Evolutionary conservation across 2,888 invertebrate genomes (phyloP).

Genomic region (Ephialtes manifestator): DNA sequence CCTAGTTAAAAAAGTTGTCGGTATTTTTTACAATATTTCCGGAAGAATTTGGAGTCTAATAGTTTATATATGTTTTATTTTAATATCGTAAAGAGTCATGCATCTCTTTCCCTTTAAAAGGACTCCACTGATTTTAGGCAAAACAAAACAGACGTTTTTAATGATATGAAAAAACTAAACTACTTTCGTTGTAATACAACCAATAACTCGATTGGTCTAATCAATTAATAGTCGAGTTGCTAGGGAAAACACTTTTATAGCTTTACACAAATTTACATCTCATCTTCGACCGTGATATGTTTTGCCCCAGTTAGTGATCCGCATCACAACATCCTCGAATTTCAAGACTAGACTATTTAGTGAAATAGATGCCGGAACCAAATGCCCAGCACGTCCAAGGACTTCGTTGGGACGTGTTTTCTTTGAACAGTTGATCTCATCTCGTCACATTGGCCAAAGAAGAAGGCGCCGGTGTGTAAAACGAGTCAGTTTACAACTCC

Average conservation of each 20-base stretch:
- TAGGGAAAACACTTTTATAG: background rate
- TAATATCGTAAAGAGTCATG: too few species aligned
- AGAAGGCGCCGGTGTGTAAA: conserved; percentile 11
- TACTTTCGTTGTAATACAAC: too few species aligned
- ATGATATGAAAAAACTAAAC: too few species aligned
- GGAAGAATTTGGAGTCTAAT: too few species aligned
- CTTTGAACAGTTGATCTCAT: conserved; percentile 42
- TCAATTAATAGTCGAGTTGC: too few species aligned
- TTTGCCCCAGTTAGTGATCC: background rate
- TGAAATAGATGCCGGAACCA: conserved; percentile 60
- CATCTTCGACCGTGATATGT: conserved; percentile 26
- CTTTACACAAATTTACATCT: conserved; percentile 7
- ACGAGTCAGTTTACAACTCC: conserved; percentile 42
- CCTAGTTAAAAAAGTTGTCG: too few species aligned
- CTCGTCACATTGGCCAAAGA: conserved; percentile 38
- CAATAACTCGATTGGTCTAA: too few species aligned
- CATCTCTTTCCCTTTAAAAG: too few species aligned
- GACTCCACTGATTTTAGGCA: too few species aligned
- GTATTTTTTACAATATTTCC: too few species aligned
- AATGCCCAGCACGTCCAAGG: conserved; percentile 57
- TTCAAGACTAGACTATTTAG: conserved; percentile 36
- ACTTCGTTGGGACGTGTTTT: conserved; percentile 9
- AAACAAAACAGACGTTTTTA: too few species aligned
- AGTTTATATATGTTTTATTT: too few species aligned
- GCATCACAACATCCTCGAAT: conserved; percentile 26